Percentiles rank a stretch among this genome's conserved stretches.
Evolutionary conservation across 2,113 vertebrate genomes (phyloP).

Genomic region (Chunga burmeisteri): DNA sequence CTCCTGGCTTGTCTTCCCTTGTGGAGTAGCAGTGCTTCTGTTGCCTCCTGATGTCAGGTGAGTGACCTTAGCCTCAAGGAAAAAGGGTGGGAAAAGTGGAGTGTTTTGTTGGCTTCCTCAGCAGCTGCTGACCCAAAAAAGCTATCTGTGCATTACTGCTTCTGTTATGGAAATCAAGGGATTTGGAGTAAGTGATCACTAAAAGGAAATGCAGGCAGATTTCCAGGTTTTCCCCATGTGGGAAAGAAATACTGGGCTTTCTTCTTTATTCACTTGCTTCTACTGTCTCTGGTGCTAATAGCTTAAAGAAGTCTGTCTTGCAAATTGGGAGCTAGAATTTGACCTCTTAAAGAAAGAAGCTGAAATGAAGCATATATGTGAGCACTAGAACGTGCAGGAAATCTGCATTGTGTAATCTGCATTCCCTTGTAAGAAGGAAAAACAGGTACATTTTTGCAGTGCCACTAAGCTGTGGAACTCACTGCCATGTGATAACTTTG

Average conservation of each 20-base stretch:
- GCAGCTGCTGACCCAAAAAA: neutral
- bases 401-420: neutral
- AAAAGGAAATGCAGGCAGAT: neutral
- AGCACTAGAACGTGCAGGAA: neutral
- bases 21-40: neutral
- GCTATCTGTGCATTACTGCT: neutral
- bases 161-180: neutral
- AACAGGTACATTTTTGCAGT: neutral
- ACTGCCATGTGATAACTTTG: neutral
- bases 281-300: neutral
- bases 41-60: neutral
- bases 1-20: neutral
- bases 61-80: neutral
- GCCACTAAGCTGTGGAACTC: neutral
- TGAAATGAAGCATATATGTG: neutral
- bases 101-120: neutral
- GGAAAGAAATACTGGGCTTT: neutral
- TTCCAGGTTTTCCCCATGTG: neutral
- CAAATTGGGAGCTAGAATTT: neutral
- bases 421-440: neutral
- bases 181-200: neutral
- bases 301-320: neutral
- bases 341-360: neutral
- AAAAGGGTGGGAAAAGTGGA: neutral
- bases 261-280: neutral